Percentiles rank a stretch among this genome's conserved stretches.
Conservation (phyloP, 2,888 invertebrate genomes). For the Xestia rhomboidea region DNA sequence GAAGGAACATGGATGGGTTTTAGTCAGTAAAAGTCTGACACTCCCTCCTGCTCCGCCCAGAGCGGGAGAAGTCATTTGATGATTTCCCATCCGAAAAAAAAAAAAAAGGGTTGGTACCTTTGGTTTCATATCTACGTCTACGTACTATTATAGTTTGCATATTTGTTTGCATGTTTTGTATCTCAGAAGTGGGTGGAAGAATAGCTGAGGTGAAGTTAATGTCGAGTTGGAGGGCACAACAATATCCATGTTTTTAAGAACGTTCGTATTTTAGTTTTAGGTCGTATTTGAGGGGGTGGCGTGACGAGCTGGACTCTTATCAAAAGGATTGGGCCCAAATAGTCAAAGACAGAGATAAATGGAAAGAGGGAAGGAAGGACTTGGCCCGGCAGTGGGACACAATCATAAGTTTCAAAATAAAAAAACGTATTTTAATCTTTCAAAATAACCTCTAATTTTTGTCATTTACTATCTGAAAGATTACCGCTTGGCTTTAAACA, state of each 20-base stretch:
- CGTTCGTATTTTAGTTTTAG: not conserved
- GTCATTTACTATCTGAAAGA: too few species aligned
- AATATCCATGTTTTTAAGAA: not conserved
- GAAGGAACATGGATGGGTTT: too few species aligned
- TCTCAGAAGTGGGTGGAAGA: not conserved
- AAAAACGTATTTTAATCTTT: not conserved
- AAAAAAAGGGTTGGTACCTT: not conserved
- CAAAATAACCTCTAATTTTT: not conserved
- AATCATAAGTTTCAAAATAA: too few species aligned
- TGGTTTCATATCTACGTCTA: not conserved
- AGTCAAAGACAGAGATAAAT: not conserved
- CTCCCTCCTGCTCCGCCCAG: too few species aligned
- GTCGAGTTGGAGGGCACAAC: not conserved
- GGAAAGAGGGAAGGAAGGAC: not conserved
- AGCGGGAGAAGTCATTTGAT: too few species aligned
- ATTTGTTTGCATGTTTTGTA: not conserved
- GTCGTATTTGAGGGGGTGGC: too few species aligned
- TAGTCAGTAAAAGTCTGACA: too few species aligned
- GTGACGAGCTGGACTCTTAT: not conserved
- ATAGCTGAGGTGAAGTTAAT: not conserved
- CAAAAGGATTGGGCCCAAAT: not conserved
- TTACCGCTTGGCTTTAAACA: not conserved
- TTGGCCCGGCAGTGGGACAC: not conserved
- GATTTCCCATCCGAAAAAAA: too few species aligned
- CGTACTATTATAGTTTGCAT: not conserved